Base-by-base conservation (phyloP, 2,113 vertebrate genomes). In the Albula goreensis region DNA sequence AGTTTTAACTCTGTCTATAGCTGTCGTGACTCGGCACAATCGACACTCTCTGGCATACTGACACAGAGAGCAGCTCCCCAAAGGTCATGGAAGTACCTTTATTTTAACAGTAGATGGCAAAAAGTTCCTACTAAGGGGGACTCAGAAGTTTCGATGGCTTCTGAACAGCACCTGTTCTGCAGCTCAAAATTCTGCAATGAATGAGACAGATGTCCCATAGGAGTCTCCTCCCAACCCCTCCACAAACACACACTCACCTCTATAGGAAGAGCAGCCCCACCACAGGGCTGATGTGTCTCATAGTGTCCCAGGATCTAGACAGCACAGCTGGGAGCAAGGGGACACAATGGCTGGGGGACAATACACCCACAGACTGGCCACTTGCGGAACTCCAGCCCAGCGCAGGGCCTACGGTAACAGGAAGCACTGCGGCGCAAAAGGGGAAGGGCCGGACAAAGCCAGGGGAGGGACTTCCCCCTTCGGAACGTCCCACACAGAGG, bases 281-380 rank as follows among this genome's bases (percentile, higher is more conserved):
- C n/a, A 82, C 70, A 74, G 80, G 41, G 56, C 60, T 25, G 60
- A 81, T 70, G 57, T 57, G 80, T 15, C 51, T 81, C 53, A 52
- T 25, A 85, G 66, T 17, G 41, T 6, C 25, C 48, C 77, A 53
- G 31, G 19, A 19, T 48, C 25, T 66, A 31, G 74, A 74, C 25
- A 63, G 53, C 77, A 56, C 8, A 66, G 77, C 53, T 57, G 80
- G 17, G 31, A 13, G 81, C 2, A 8, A 2, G 31, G 31, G 25
- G 50, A 83, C 49, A 84, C 19, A 15, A 50, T 52, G 12, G 56
- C 80, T 22, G 77, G 57, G 53, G 53, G 83, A 85, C 31, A 82
- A 77, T 57, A 19, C 63, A 57, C 19, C 31, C 17, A 50, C 31
- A 19, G 6, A n/a, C 66, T 60, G 13, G 77, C 82, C 17, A 70